phyloP scores from a whole-genome alignment of 2,113 vertebrate genomes.

The Hippocampus abdominalis region DNA sequence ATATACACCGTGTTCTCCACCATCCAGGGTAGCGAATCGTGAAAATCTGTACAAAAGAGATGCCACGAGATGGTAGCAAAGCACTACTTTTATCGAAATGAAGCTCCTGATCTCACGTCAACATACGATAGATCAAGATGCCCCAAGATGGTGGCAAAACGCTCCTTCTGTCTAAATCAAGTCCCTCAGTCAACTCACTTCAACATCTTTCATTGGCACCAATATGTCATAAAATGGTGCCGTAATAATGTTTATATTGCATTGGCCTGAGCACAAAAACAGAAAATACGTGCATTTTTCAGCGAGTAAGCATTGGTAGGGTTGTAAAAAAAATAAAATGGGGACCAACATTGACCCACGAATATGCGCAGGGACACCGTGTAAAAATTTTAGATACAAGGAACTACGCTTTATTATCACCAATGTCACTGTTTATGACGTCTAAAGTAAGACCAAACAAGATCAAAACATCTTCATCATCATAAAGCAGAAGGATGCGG shows the following conservation, averaged over 20 bases:
- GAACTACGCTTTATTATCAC: slow-evolving; percentile 25
- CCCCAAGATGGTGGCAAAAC: neutral
- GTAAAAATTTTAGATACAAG: slow-evolving; percentile 53
- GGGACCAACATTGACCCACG: no score
- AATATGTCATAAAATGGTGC: neutral
- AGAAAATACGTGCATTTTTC: neutral
- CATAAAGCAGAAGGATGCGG: slow-evolving; percentile 61
- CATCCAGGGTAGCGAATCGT: neutral
- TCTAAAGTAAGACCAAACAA: slow-evolving; percentile 30
- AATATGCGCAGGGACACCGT: neutral
- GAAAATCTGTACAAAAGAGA: neutral
- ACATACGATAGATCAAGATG: neutral
- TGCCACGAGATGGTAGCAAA: neutral
- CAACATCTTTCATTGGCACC: neutral
- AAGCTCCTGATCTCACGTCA: neutral
- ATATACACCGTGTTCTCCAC: neutral
- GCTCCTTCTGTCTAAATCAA: neutral
- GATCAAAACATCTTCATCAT: slow-evolving; percentile 30
- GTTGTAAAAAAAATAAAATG: no score
- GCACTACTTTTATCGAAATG: neutral
- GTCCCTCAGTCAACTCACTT: neutral
- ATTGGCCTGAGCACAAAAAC: neutral
- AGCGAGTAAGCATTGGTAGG: no score
- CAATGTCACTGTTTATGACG: slow-evolving; percentile 29
- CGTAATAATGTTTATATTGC: neutral